phyloP scores from a whole-genome alignment of 2,797 vertebrate species.

The Antrozous pallidus region DNA sequence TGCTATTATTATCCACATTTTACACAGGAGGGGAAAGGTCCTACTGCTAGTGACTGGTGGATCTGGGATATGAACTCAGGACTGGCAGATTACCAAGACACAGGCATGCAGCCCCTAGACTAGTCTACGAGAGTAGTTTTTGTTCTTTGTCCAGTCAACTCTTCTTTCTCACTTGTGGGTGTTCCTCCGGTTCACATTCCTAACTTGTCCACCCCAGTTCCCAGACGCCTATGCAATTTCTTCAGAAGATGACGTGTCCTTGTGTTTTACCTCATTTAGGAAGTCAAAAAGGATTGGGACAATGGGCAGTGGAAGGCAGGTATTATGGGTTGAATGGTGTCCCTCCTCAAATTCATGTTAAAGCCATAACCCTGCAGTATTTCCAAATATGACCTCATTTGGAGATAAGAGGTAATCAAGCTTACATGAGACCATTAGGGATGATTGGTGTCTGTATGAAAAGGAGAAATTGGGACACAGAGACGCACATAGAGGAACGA shows the following conservation, averaged over 20 bases:
- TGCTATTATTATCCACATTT: background rate
- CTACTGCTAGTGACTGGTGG: background rate
- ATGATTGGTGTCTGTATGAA: background rate
- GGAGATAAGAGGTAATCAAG: background rate
- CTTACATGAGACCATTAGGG: background rate
- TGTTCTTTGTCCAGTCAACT: background rate
- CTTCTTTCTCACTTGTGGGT: background rate
- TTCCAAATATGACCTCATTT: background rate
- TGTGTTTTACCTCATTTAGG: background rate
- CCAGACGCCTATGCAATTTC: background rate
- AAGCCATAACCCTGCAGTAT: background rate
- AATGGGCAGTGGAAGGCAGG: background rate
- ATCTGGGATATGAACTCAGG: background rate
- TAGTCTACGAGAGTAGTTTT: accelerated
- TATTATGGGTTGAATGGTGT: background rate
- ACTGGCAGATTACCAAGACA: background rate
- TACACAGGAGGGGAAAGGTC: background rate
- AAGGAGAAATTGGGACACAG: background rate
- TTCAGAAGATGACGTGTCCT: background rate
- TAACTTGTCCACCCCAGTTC: background rate
- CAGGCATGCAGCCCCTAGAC: background rate
- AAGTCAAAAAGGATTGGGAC: background rate
- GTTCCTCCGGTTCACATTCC: background rate
- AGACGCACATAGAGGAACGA: background rate
- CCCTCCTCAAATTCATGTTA: background rate